These are phyloP conservation scores for Alitta virens DNA, from an alignment of 2,888 invertebrate species.

Conservation along the genomic window DNA sequence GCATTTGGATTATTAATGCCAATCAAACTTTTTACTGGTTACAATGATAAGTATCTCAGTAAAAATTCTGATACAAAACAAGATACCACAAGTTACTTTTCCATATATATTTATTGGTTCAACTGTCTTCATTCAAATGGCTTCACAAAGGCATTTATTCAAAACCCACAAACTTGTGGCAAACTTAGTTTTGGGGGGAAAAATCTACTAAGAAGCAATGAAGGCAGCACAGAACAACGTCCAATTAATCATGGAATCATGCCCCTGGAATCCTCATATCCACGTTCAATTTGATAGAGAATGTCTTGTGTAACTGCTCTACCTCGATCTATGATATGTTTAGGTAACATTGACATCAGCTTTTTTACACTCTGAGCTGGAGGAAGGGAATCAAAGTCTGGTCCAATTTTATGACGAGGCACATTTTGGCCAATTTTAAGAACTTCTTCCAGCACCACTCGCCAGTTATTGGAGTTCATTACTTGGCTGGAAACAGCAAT, in stretches of 20 bases:
- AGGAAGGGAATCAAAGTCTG: constrained; percentile 35
- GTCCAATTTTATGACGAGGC: constrained; percentile 35
- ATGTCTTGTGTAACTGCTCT: constrained; percentile 33
- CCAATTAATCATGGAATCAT: constrained; percentile 5
- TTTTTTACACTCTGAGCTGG: constrained; percentile 47
- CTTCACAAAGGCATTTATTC: too few relatives aligned
- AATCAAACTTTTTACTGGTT: too few relatives aligned
- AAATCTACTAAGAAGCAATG: too few relatives aligned
- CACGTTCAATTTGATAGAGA: constrained; percentile 28
- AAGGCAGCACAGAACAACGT: too few relatives aligned
- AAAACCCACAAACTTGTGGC: too few relatives aligned
- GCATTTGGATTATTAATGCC: too few relatives aligned
- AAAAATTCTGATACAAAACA: too few relatives aligned
- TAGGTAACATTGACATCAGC: constrained; percentile 39
- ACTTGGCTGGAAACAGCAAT: constrained; percentile 52
- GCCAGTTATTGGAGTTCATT: constrained; percentile 53
- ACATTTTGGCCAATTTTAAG: constrained; percentile 44
- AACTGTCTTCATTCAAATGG: too few relatives aligned
- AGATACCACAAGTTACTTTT: too few relatives aligned
- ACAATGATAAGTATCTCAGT: too few relatives aligned
- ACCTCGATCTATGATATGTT: constrained; percentile 38
- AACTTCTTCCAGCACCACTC: constrained; percentile 52
- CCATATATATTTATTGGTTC: too few relatives aligned
- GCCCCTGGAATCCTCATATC: neutral
- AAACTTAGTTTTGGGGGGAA: too few relatives aligned